Conservation (phyloP, 2,888 invertebrate genomes). For the Sepioteuthis lessoniana region DNA sequence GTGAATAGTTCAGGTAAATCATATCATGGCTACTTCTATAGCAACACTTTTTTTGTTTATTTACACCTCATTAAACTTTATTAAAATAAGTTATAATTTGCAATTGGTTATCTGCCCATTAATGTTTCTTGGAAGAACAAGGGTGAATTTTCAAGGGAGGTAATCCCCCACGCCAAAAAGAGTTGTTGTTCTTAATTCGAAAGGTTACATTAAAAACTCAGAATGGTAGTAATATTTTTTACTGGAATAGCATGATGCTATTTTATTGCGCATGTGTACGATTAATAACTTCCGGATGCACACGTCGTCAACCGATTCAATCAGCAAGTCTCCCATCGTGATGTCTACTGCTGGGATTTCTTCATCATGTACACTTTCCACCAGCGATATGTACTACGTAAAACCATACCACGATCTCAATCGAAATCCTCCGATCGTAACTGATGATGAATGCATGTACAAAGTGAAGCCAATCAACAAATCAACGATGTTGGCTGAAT, state of each 20-base stretch:
- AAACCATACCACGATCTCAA: constrained; percentile 56
- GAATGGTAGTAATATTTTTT: background rate
- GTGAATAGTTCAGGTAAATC: background rate
- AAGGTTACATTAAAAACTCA: background rate
- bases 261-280: background rate
- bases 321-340: background rate
- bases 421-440: background rate
- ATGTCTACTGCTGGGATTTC: background rate
- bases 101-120: background rate
- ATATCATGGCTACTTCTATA: background rate
- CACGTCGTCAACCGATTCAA: background rate
- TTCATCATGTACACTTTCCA: background rate
- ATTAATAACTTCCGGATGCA: background rate
- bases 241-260: background rate
- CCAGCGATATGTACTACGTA: constrained; percentile 55
- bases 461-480: background rate
- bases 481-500: background rate
- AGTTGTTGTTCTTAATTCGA: background rate
- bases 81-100: background rate
- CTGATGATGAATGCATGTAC: constrained; percentile 24
- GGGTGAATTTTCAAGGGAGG: background rate
- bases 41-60: background rate
- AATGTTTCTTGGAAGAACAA: background rate
- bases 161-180: background rate
- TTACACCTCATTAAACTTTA: background rate